Base-by-base conservation (phyloP, 2,797 vertebrate species). In the Eulemur albifrons region DNA sequence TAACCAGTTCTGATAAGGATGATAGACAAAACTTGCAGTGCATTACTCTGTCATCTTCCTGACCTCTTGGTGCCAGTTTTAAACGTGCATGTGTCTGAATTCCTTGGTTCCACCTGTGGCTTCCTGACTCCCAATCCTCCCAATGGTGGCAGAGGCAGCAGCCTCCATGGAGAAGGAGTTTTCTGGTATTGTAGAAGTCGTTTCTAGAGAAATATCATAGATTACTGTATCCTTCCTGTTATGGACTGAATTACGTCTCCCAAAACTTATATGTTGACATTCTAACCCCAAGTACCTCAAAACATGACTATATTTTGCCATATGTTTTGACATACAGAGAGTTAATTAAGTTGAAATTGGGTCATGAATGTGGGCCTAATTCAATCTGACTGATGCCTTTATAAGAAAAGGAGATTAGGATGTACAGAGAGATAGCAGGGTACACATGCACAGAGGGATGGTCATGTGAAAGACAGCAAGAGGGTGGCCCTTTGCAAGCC, bases 1-100 rank as follows among this genome's bases (percentile, higher is more conserved):
- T 94, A 96, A 81, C 81, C 67, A 94, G 9, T 45, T 96, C n/a
- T 63, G 54, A 88, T 13, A 21, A 93, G 0, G 20, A 30, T 10
- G 1, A 88, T 77, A 25, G 3, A 27, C 57, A 54, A 59, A n/a
- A 6, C 38, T 57, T 9, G 4, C 35, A 17, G 10, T n/a, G 13
- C 4, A 59, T 79, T 65, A 35, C 23, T 65, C 11, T 11, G 18
- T n/a, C 13, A 35, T 2, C 63, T 85, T 59, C 11, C 13, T 40
- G 32, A 35, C 21, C 14, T 23, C 9, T 14, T 25, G 38, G 14
- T 54, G n/a, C 25, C 2, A 27, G 1, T 21, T 92, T 90, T 50
- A 48, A 30, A 35, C 75, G 12, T 38, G 9, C 43, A 2, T 27
- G 23, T 57, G 10, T 4, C 57, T 70, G 18, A 38, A 82, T 77